Conservation (phyloP, 2,888 invertebrate species). For the Myopa testacea region DNA sequence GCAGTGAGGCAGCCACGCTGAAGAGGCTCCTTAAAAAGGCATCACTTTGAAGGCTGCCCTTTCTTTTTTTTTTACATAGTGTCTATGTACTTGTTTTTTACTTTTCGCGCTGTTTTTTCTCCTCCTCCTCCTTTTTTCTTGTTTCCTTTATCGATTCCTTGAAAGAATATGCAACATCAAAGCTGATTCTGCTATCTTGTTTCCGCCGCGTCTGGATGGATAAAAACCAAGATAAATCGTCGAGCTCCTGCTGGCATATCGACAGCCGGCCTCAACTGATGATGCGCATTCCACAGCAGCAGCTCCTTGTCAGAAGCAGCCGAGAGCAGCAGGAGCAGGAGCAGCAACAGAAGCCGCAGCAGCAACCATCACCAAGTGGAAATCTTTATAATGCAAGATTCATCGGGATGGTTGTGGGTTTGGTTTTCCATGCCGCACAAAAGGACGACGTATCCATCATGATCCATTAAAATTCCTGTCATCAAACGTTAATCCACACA, state of each 20-base stretch:
- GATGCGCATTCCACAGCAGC: background rate
- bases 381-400: constrained; percentile 28
- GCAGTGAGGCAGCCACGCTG: constrained; percentile 28
- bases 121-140: background rate
- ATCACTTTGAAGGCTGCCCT: background rate
- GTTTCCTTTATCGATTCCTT: background rate
- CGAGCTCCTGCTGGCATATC: background rate
- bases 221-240: constrained; percentile 13
- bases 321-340: background rate
- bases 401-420: background rate
- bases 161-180: constrained; percentile 5
- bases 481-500: constrained; percentile 55
- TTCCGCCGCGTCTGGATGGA: background rate
- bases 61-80: background rate
- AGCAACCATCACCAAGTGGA: constrained; percentile 24
- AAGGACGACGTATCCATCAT: constrained; percentile 54
- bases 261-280: background rate
- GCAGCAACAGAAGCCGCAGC: constrained; percentile 14
- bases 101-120: background rate
- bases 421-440: constrained; percentile 27
- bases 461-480: constrained; percentile 60
- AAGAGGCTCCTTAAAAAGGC: background rate
- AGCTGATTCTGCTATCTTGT: background rate
- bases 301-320: too few species aligned
- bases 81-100: background rate